Percentiles rank a stretch among this genome's conserved stretches.
Evolutionary conservation across 2,113 vertebrate genomes (phyloP).

Genomic region (Callospermophilus lateralis): DNA sequence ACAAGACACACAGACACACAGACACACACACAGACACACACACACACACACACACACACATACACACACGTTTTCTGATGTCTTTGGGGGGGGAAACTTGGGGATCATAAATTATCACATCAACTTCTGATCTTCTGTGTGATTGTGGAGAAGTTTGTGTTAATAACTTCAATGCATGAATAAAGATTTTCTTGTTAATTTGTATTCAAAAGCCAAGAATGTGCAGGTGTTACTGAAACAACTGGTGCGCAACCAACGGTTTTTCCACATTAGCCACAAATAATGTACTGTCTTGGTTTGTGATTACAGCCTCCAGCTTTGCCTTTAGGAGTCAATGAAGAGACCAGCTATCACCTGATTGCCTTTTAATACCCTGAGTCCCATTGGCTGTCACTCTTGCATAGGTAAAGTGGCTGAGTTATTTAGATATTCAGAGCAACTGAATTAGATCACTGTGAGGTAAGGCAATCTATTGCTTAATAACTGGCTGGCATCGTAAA

Average conservation of each 20-base stretch:
- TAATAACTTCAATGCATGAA: background rate
- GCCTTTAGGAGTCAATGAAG: background rate
- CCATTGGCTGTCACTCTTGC: background rate
- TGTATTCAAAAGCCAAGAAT: background rate
- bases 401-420: background rate
- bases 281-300: background rate
- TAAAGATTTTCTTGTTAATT: slow-evolving; percentile 49
- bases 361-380: background rate
- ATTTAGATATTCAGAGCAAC: background rate
- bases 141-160: background rate
- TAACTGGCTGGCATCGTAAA: background rate
- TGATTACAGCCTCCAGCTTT: background rate
- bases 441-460: background rate
- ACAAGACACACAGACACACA: no score
- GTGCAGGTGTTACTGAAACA: slow-evolving; percentile 2
- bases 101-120: slow-evolving; percentile 20
- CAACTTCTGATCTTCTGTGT: background rate
- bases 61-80: background rate
- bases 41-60: background rate
- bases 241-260: background rate
- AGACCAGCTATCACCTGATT: background rate
- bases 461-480: background rate
- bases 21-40: background rate
- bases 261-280: background rate
- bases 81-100: background rate